These are phyloP conservation scores for Botia kubotai DNA, from an alignment of 2,797 vertebrate genomes.

Conservation along the genomic window DNA sequence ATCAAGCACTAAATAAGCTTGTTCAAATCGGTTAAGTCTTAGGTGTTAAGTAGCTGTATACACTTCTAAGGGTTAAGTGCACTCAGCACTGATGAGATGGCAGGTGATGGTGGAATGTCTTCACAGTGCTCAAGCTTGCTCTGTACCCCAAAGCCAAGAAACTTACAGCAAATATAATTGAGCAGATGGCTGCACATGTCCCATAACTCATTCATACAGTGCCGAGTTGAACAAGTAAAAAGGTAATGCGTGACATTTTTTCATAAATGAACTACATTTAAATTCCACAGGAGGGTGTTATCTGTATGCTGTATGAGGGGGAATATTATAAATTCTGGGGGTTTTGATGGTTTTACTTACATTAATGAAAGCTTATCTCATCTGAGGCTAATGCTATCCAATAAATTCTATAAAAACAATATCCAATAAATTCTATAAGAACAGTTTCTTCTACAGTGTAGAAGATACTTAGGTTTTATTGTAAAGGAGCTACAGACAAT, in stretches of 20 bases:
- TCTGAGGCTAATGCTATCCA: background rate
- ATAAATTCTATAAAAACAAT: background rate
- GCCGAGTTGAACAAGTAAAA: background rate
- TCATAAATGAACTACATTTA: background rate
- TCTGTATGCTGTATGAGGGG: background rate
- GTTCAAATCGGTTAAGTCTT: background rate
- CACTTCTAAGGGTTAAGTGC: background rate
- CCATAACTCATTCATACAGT: background rate
- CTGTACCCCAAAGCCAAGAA: constrained; percentile 34
- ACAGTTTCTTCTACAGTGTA: background rate
- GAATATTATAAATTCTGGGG: background rate
- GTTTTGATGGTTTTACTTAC: background rate
- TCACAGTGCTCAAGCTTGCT: constrained; percentile 36
- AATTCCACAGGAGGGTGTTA: background rate
- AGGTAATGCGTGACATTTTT: background rate
- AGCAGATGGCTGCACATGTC: constrained; percentile 13
- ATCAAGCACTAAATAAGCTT: background rate
- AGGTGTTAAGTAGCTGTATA: background rate
- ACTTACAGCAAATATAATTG: background rate
- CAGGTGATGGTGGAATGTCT: constrained; percentile 51
- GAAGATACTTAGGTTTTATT: background rate
- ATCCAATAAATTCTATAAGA: no score
- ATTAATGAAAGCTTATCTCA: background rate
- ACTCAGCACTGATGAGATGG: background rate
- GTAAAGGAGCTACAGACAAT: no score